A percentile compares a stretch with the other conserved stretches of the same genome.
Conservation (phyloP, 2,113 vertebrate genomes). For the Condylura cristata region DNA sequence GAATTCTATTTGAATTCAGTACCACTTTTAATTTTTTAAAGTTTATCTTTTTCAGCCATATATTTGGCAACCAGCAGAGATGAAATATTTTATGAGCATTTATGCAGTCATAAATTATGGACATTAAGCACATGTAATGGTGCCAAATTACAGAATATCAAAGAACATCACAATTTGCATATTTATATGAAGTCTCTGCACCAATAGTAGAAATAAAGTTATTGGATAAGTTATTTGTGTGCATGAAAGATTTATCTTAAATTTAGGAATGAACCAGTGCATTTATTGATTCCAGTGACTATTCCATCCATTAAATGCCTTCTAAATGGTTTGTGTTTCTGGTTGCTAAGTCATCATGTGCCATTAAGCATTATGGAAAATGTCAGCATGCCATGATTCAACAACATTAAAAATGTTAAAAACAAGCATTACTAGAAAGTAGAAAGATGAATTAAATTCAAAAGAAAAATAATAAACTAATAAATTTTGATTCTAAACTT, state of each 20-base stretch:
- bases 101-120: conserved; percentile 66
- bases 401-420: conserved; percentile 78
- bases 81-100: conserved; percentile 74
- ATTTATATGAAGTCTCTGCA: conserved; percentile 63
- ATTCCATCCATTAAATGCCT: conserved; percentile 80
- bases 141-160: conserved; percentile 71
- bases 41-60: conserved; percentile 63
- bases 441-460: conserved; percentile 59
- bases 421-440: conserved; percentile 51
- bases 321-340: conserved; percentile 72
- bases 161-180: conserved; percentile 65
- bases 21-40: conserved; percentile 62
- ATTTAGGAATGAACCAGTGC: conserved; percentile 61
- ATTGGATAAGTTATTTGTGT: conserved; percentile 70
- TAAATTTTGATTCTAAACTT: conserved; percentile 55
- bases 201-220: conserved; percentile 70
- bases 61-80: conserved; percentile 59
- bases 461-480: conserved; percentile 65
- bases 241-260: conserved; percentile 71
- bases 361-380: conserved; percentile 82
- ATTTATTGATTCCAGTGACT: conserved; percentile 80
- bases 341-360: conserved; percentile 80
- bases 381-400: conserved; percentile 79
- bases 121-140: conserved; percentile 63
- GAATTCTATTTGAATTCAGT: conserved; percentile 74